These are phyloP conservation scores for Pithys albifrons DNA, from an alignment of 2,113 vertebrate species.

Conservation along the genomic window DNA sequence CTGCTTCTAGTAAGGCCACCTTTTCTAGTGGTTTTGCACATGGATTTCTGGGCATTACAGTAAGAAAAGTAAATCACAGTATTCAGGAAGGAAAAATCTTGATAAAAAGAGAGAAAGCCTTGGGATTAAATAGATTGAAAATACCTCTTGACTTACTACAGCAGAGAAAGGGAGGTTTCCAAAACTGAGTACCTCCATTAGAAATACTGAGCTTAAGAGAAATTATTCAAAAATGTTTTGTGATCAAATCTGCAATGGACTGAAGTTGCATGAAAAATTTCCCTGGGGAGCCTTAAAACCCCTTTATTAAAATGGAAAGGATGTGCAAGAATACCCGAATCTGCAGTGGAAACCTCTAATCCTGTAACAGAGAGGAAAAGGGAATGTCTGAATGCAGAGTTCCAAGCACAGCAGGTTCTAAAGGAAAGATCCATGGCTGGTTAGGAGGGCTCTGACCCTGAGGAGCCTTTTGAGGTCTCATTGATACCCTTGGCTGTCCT, in stretches of 20 bases:
- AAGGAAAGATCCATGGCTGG: background rate
- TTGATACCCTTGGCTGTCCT: background rate
- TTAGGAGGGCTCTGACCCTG: background rate
- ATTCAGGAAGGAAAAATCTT: background rate
- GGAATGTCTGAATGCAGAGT: background rate
- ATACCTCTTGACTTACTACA: background rate
- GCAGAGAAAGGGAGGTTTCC: background rate
- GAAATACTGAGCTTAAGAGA: conserved; percentile 13
- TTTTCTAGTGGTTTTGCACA: background rate
- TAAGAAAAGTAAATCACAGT: background rate
- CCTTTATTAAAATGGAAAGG: background rate
- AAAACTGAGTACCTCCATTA: background rate
- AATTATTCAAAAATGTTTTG: background rate
- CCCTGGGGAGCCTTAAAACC: background rate
- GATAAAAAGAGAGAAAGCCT: background rate
- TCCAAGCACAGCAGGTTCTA: background rate
- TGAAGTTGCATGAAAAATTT: background rate
- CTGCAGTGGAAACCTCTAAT: background rate
- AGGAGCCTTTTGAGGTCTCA: background rate
- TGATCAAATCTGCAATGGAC: background rate
- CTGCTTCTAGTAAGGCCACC: background rate
- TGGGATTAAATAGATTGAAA: conserved; percentile 1
- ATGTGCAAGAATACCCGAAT: background rate
- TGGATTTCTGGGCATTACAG: background rate
- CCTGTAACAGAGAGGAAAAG: background rate